Percentiles rank a stretch among this genome's conserved stretches.
Evolutionary conservation across 2,888 invertebrate genomes (phyloP).

Genomic region (Lysandra bellargus): DNA sequence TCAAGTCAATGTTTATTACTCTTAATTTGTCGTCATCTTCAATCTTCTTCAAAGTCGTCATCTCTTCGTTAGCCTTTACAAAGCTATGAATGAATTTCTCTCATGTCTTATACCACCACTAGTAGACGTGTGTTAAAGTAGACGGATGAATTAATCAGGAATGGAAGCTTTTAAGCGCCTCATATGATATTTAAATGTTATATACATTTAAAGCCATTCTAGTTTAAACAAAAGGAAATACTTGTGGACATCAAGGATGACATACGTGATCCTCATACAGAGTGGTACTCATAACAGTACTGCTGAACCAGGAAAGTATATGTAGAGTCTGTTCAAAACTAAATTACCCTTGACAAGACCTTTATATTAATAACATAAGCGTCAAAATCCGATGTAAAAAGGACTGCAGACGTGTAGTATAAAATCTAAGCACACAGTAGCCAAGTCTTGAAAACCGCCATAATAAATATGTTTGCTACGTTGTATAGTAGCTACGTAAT

Average conservation of each 20-base stretch:
- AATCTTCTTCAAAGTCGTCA: too few relatives aligned
- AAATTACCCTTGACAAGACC: background rate
- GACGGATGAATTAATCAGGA: background rate
- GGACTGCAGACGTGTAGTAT: background rate
- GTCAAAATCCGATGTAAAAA: background rate
- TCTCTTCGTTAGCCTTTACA: too few relatives aligned
- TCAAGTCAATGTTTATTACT: too few relatives aligned
- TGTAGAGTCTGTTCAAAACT: background rate
- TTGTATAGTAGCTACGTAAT: background rate
- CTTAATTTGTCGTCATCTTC: too few relatives aligned
- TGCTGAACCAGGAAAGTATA: background rate
- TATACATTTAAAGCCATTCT: constrained; percentile 13
- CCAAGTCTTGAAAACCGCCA: background rate
- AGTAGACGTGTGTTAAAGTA: background rate
- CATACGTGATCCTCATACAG: constrained; percentile 15
- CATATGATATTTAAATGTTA: constrained; percentile 23
- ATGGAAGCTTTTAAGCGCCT: constrained; percentile 10
- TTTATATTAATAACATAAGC: background rate
- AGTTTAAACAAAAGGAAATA: constrained; percentile 27
- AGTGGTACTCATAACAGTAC: constrained; percentile 23
- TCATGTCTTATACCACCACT: background rate
- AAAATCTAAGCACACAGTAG: background rate
- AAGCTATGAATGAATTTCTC: too few relatives aligned
- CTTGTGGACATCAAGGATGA: constrained; percentile 4
- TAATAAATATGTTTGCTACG: background rate